Base-by-base conservation (phyloP, 2,888 invertebrate species). In the Dinocampus coccinellae region DNA sequence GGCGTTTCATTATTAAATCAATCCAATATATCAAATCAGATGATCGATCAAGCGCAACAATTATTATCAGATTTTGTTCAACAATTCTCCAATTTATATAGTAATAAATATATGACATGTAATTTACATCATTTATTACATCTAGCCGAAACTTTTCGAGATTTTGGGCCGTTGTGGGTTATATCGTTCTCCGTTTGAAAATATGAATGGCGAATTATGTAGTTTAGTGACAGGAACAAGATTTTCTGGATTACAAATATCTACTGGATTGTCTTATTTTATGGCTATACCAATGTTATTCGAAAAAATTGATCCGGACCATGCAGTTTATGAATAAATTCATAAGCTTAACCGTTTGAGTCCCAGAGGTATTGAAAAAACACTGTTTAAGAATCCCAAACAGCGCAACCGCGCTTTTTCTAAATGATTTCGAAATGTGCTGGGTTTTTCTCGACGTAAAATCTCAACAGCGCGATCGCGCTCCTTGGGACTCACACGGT, bases 1-100 rank as follows among this genome's bases (percentile, higher is more conserved):
- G 76, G 63, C 4, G 75, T 80, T 26, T 53, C 69, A 9, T 29
- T 77, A 0, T 26, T 78, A 9, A 74, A 69, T 64, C 68, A 67
- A 55, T 10, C 42, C 4, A 76, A 73, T 39, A 73, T 80, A 36
- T 70, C 76, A 7, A 34, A 52, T 22, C 36, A 66, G 34, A 61
- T 70, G 39, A 16, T 76, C 42, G 11, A 67, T 26, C 20, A 69
- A 22, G 76, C 77, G 53, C 4, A 16, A 13, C 13, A 16, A 16
- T 47, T 60, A 11, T 36, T 75, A 2, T 16, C 11, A 1, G 70
- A 71, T 58, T 72, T 73, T 22, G 52, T 68, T 13, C 22, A 34
- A 20, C n/a, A 22, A 61, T 75, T 70, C 57, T 63, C 58, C 60
- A 1, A 39, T 36, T 42, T 73, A 0, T 73, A 75, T 39, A 42